These are phyloP conservation scores for Chrysodeixis includens DNA, from an alignment of 2,888 invertebrate genomes.

Conservation along the genomic window DNA sequence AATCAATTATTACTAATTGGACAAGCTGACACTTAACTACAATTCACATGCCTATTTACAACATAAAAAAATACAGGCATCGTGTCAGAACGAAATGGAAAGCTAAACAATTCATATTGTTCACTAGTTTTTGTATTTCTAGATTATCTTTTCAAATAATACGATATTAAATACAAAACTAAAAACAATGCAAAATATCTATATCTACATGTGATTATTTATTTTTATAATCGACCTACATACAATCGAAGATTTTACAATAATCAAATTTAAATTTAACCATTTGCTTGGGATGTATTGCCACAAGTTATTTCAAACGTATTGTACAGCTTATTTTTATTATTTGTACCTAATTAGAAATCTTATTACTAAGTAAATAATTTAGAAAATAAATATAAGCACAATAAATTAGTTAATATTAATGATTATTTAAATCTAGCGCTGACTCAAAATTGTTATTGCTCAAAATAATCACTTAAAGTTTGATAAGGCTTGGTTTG, in stretches of 20 bases:
- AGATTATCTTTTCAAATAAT: slow-evolving; percentile 46
- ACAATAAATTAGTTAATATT: slow-evolving; percentile 52
- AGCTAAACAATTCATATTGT: slow-evolving; percentile 9
- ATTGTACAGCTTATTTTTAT: slow-evolving; percentile 24
- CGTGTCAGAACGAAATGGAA: slow-evolving; percentile 11
- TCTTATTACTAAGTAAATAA: slow-evolving; percentile 55
- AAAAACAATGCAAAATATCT: slow-evolving; percentile 30
- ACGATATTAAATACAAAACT: slow-evolving; percentile 45
- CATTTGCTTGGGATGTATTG: neutral
- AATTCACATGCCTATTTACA: slow-evolving; percentile 40
- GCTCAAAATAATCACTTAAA: slow-evolving; percentile 26
- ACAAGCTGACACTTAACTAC: slow-evolving; percentile 12
- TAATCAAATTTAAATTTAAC: slow-evolving; percentile 7
- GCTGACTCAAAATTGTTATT: slow-evolving; percentile 52
- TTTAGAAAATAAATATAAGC: slow-evolving; percentile 57
- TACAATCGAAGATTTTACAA: slow-evolving; percentile 20
- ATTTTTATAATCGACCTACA: slow-evolving; percentile 11
- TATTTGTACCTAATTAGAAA: slow-evolving; percentile 52
- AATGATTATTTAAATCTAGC: slow-evolving; percentile 41
- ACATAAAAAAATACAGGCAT: slow-evolving; percentile 29
- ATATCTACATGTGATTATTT: slow-evolving; percentile 16
- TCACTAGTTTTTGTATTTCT: slow-evolving; percentile 47
- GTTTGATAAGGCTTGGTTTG: slow-evolving; percentile 4
- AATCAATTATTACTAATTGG: neutral
- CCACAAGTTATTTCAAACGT: slow-evolving; percentile 12